Conservation (phyloP, 2,797 vertebrate species). For the Hylomyscus alleni region DNA sequence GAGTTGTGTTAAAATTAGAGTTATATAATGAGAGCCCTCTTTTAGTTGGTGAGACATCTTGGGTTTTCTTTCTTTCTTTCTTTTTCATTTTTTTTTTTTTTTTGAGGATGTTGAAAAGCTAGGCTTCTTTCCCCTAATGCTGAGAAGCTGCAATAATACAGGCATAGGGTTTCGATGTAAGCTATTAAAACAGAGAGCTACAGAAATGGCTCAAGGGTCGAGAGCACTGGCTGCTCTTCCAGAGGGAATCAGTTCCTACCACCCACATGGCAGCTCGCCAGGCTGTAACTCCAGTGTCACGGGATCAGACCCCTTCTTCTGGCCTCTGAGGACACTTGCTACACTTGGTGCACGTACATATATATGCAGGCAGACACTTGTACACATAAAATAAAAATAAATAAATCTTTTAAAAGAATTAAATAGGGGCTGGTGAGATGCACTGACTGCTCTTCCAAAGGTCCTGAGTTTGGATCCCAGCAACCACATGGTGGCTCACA, state of each 20-base stretch:
- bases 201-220: neutral
- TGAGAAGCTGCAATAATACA: neutral
- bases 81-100: neutral
- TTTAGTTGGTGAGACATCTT: neutral
- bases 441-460: too few species aligned
- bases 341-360: neutral
- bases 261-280: neutral
- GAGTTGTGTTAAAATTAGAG: neutral
- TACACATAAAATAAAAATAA: neutral
- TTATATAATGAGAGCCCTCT: constrained; percentile 38
- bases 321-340: neutral
- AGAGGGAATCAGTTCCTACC: neutral
- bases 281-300: neutral
- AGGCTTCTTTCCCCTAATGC: neutral
- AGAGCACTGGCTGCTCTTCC: neutral
- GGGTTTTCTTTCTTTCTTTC: neutral
- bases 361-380: too few species aligned
- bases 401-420: neutral
- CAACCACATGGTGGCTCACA: too few species aligned
- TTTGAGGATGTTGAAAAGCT: neutral
- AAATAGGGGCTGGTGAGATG: too few species aligned
- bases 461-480: too few species aligned
- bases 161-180: neutral
- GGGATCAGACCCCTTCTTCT: neutral
- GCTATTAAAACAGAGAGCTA: neutral